Conservation (phyloP, 2,797 vertebrate species). For the Menidia menidia region DNA sequence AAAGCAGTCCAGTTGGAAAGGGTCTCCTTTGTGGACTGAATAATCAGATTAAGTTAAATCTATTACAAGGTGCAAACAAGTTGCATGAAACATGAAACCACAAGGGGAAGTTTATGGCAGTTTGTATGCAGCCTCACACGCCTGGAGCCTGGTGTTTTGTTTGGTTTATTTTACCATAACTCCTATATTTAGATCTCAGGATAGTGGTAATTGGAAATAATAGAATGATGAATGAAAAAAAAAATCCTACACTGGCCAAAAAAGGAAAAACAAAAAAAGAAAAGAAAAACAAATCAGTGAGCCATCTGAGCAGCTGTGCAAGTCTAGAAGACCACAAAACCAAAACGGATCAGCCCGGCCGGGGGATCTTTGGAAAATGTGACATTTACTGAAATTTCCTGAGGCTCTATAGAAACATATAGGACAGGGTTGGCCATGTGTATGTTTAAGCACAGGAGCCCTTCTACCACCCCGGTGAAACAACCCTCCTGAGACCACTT, state of each 20-base stretch:
- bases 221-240: background rate
- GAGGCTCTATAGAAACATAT: too few species aligned
- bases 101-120: slow-evolving; percentile 33
- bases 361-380: background rate
- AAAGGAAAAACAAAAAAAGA: background rate
- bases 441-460: too few species aligned
- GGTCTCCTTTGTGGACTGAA: slow-evolving; percentile 24
- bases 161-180: background rate
- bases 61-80: slow-evolving; percentile 73
- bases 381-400: too few species aligned
- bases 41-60: slow-evolving; percentile 63
- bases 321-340: slow-evolving; percentile 53
- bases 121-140: slow-evolving; percentile 39
- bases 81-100: slow-evolving; percentile 80
- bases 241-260: background rate
- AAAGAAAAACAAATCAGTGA: slow-evolving; percentile 3
- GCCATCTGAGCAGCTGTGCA: slow-evolving; percentile 48
- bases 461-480: too few species aligned
- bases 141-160: slow-evolving; percentile 9
- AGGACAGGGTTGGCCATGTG: too few species aligned
- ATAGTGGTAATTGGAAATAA: background rate
- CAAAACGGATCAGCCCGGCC: slow-evolving; percentile 52
- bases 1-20: slow-evolving; percentile 38
- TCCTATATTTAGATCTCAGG: too few species aligned
- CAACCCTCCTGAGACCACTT: too few species aligned